Evolutionary conservation across 2,797 vertebrate genomes (phyloP), one percentile per base, ranked within the genome.

Genomic region (Perodicticus potto): DNA sequence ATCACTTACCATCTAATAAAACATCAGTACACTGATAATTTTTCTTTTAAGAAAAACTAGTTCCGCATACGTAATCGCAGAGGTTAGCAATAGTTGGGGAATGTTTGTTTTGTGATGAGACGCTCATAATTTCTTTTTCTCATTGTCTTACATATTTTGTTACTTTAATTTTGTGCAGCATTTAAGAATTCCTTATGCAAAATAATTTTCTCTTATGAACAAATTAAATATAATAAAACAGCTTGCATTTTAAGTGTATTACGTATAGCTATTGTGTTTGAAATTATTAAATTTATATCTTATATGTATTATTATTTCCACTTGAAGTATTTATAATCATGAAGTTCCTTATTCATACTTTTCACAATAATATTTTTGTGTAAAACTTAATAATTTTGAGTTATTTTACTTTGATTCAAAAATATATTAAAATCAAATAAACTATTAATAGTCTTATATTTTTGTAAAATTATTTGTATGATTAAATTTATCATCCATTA

Each of bases 371-470:
- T 32, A 69, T 16, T 76, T 89, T 59, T 85, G n/a, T 29, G 27
- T 63, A 34, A 5, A 84, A 9, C 23, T 70, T n/a, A 67, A 17
- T 88, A 67, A 23, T 89, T 82, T 84, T 92, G 10, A 59, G 1
- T 70, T 88, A 61, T 74, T 95, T 94, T 67, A 53, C 7, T 72
- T 95, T 69, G 70, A 92, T 57, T 85, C 3, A 82, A n/a, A 88
- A 49, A 37, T 78, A 9, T 7, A 19, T 27, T 73, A n/a, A 73
- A 63, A 32, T 91, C 9, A 61, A 53, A 14, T 59, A 10, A 86
- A 81, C 5, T 69, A 20, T 86, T 32, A 87, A 59, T 22, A 83
- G 29, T 67, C 23, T 90, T 65, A 85, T 96, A 93, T 83, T 87
- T 77, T 89, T 86, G 53, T 63, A 12, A 87, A 92, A 53, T 86